Conservation (phyloP, 1,140 invertebrate genomes). For the Drosophila repletoides region DNA sequence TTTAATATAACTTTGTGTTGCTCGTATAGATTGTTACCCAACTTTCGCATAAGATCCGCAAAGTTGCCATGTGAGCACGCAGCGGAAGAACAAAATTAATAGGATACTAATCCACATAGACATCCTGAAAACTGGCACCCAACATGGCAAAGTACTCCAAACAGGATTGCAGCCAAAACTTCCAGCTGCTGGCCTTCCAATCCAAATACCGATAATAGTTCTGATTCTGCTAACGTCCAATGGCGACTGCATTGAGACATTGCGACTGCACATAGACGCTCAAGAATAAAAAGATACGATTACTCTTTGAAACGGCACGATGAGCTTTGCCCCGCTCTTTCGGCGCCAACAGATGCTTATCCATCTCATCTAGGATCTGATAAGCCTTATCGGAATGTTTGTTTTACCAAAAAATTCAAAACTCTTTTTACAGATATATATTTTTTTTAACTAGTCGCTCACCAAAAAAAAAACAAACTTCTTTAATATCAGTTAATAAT, state of each 20-base stretch:
- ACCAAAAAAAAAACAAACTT: too few relatives aligned
- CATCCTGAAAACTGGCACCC: conserved; percentile 66
- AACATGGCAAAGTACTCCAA: conserved; percentile 65
- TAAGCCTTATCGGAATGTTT: conserved; percentile 52
- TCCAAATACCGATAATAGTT: conserved; percentile 62
- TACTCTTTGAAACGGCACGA: conserved; percentile 36
- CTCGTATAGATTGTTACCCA: conserved; percentile 40
- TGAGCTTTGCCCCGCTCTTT: conserved; percentile 42
- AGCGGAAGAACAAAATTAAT: conserved; percentile 50
- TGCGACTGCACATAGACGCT: conserved; percentile 48
- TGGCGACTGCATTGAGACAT: conserved; percentile 42
- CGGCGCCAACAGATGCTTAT: conserved; percentile 25
- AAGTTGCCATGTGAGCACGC: conserved; percentile 57
- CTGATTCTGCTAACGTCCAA: conserved; percentile 53
- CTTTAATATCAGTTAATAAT: conserved; percentile 24
- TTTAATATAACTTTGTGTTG: conserved; percentile 52
- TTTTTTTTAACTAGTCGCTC: too few relatives aligned
- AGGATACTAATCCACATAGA: conserved; percentile 61
- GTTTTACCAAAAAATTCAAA: background rate
- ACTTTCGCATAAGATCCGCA: conserved; percentile 33
- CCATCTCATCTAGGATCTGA: conserved; percentile 51
- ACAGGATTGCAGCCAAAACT: conserved; percentile 51
- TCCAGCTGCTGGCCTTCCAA: conserved; percentile 51
- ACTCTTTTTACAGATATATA: too few relatives aligned
- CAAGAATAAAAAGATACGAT: conserved; percentile 65